Percentiles rank a stretch among this genome's conserved stretches.
These are phyloP conservation scores for Calonectris borealis DNA, from an alignment of 2,113 vertebrate species.

Conservation along the genomic window DNA sequence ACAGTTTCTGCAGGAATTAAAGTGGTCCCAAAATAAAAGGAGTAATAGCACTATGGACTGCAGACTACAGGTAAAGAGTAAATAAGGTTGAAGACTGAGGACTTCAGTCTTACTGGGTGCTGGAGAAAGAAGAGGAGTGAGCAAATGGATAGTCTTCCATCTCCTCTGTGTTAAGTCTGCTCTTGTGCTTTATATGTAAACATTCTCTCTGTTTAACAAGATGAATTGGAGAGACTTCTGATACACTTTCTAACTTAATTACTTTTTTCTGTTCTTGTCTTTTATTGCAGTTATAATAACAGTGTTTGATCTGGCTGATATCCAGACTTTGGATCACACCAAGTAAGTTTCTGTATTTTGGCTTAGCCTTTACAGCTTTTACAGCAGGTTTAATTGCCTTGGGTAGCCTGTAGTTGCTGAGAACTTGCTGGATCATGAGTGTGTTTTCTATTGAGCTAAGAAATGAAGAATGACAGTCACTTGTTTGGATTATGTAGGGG, in stretches of 20 bases:
- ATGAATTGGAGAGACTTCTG: background rate
- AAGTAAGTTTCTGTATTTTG: slow-evolving; percentile 73
- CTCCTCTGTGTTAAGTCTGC: background rate
- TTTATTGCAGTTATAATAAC: slow-evolving; percentile 77
- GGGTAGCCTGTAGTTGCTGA: background rate
- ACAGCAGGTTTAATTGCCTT: background rate
- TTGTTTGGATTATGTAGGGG: background rate
- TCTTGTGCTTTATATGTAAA: background rate
- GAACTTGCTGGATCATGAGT: background rate
- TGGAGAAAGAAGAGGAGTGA: background rate
- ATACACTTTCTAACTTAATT: background rate
- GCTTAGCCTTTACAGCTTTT: background rate
- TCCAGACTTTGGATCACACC: slow-evolving; percentile 84
- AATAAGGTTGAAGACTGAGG: background rate
- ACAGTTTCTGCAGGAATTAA: background rate
- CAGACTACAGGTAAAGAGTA: background rate
- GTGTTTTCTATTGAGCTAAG: background rate
- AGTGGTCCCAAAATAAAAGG: background rate
- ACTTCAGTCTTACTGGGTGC: background rate
- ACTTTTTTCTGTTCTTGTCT: background rate
- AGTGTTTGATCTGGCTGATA: slow-evolving; percentile 78
- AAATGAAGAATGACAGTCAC: background rate
- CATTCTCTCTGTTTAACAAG: background rate
- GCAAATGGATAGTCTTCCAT: background rate
- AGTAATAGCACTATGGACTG: background rate